Percentiles rank a stretch among this genome's conserved stretches.
Conservation (phyloP, 2,113 vertebrate genomes). For the Sapajus apella region DNA sequence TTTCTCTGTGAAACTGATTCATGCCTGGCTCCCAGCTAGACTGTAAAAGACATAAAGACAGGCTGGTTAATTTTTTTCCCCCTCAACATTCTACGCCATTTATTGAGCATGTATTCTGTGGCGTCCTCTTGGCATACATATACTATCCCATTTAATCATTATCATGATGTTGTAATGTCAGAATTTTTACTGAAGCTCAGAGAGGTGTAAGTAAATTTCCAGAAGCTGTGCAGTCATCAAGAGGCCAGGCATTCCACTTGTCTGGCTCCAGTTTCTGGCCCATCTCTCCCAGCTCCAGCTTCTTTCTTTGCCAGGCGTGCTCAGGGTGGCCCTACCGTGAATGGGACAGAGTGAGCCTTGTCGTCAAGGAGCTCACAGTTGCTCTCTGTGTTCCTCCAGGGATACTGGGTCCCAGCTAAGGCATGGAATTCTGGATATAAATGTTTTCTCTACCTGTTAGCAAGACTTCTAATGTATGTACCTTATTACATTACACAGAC, state of each 20-base stretch:
- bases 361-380: neutral
- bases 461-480: neutral
- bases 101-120: neutral
- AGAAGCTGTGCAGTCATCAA: neutral
- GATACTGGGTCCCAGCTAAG: neutral
- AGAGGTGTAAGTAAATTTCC: neutral
- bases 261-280: neutral
- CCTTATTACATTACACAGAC: neutral
- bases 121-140: neutral
- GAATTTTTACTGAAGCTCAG: neutral
- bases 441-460: neutral
- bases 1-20: neutral
- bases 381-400: neutral
- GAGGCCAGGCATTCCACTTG: neutral
- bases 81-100: neutral
- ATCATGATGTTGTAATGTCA: neutral
- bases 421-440: neutral
- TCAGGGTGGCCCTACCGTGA: neutral
- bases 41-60: neutral
- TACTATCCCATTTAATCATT: neutral
- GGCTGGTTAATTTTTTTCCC: too few relatives aligned
- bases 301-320: neutral
- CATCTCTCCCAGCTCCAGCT: fast-evolving
- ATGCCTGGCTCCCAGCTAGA: neutral
- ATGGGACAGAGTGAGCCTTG: neutral